phyloP scores from a whole-genome alignment of 2,113 vertebrate species.

The Corydoras sp. region DNA sequence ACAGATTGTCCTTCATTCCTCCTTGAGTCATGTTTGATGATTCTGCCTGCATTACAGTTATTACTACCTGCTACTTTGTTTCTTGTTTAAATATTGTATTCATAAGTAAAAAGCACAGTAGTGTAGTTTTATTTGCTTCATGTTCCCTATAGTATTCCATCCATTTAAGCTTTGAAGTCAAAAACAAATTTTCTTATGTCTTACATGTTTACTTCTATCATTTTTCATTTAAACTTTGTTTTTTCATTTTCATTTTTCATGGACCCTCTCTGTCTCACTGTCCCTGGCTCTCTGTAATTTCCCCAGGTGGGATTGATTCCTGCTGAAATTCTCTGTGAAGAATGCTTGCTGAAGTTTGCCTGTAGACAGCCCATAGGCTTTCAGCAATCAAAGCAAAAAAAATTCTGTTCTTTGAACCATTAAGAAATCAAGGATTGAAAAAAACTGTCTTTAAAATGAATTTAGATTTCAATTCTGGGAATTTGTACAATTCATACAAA shows the following conservation, averaged over 20 bases:
- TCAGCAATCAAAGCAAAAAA: slow-evolving; percentile 42
- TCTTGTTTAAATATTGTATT: not conserved
- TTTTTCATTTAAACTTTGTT: not conserved
- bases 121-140: not conserved
- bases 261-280: slow-evolving; percentile 4
- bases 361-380: slow-evolving; percentile 42
- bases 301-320: slow-evolving; percentile 43
- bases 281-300: slow-evolving; percentile 27
- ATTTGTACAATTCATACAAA: too few species aligned
- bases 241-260: not conserved
- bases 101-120: too few species aligned
- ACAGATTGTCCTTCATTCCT: slow-evolving; percentile 2
- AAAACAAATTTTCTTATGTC: slow-evolving; percentile 16
- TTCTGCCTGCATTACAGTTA: slow-evolving; percentile 2
- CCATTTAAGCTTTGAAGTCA: slow-evolving; percentile 30
- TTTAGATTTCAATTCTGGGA: too few species aligned
- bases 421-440: slow-evolving; percentile 30
- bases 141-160: slow-evolving; percentile 1
- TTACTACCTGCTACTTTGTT: not conserved
- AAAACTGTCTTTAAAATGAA: not conserved
- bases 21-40: not conserved
- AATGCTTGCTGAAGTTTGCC: slow-evolving; percentile 33
- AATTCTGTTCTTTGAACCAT: slow-evolving; percentile 31
- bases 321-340: too few species aligned
- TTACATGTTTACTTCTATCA: slow-evolving; percentile 13